Percentiles rank a stretch among this genome's conserved stretches.
Evolutionary conservation across 92 coral and sea anemone genomes (phyloP).

Genomic region (Hydrozoanthus gracilis): DNA sequence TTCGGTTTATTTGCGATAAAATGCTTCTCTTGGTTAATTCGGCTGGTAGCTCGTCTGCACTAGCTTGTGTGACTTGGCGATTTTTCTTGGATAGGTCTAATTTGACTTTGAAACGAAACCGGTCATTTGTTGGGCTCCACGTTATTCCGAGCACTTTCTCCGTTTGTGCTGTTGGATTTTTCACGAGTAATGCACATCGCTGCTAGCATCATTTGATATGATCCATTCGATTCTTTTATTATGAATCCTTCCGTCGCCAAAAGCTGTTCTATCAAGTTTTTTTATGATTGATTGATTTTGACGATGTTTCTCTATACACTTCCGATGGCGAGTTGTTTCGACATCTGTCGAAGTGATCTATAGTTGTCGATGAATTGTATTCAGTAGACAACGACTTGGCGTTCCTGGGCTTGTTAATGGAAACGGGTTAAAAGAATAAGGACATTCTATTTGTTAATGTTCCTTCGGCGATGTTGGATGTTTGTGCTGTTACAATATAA

Average conservation of each 20-base stretch:
- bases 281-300: no score
- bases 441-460: no score
- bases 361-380: no score
- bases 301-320: no score
- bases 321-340: no score
- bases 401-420: no score
- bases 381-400: no score
- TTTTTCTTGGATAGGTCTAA: conserved; percentile 41
- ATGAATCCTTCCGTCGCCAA: neutral
- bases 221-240: conserved; percentile 24
- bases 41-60: conserved; percentile 41
- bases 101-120: conserved; percentile 36
- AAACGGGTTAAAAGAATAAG: no score
- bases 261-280: neutral
- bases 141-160: conserved; percentile 41
- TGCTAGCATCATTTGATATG: conserved; percentile 7
- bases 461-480: no score
- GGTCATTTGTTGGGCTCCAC: conserved; percentile 36
- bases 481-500: no score
- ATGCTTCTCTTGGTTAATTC: conserved; percentile 62
- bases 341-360: no score
- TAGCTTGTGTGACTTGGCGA: conserved; percentile 15
- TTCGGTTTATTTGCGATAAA: conserved; percentile 63
- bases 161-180: conserved; percentile 11
- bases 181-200: conserved; percentile 11